A percentile compares a stretch with the other conserved stretches of the same genome.
These are phyloP conservation scores for Syritta pipiens DNA, from an alignment of 2,888 invertebrate genomes.

Conservation along the genomic window DNA sequence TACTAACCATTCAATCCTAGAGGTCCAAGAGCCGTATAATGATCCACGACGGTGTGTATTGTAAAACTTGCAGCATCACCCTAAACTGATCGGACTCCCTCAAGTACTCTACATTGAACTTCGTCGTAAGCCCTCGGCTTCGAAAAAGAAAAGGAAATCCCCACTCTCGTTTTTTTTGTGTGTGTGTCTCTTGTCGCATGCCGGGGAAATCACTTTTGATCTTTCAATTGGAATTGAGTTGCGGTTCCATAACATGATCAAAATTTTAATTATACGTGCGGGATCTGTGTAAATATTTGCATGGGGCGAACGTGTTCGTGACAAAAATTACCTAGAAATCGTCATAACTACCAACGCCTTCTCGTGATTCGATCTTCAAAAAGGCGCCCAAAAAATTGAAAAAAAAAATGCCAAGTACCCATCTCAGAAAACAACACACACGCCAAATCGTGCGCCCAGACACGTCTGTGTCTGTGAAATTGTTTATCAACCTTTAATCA, in stretches of 20 bases:
- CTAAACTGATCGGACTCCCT: conserved; percentile 12
- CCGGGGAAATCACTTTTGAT: conserved; percentile 43
- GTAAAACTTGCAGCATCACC: conserved; percentile 45
- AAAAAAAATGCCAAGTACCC: conserved; percentile 12
- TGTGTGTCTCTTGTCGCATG: conserved; percentile 5
- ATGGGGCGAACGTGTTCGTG: neutral
- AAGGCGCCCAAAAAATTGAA: conserved; percentile 22
- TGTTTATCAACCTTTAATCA: conserved; percentile 52
- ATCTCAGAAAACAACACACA: conserved; percentile 40
- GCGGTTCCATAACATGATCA: conserved; percentile 1
- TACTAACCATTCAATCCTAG: conserved; percentile 29
- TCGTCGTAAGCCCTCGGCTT: neutral
- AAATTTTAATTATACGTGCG: neutral
- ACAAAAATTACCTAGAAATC: conserved; percentile 18
- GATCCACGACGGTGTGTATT: neutral
- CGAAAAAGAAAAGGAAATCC: too few relatives aligned
- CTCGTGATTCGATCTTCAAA: neutral
- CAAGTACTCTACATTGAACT: too few relatives aligned
- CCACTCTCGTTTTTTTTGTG: too few relatives aligned
- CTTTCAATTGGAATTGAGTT: conserved; percentile 46
- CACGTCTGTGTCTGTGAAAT: neutral
- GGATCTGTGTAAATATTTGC: conserved; percentile 30
- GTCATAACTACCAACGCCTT: neutral
- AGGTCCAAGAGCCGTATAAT: conserved; percentile 23
- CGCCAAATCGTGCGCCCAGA: conserved; percentile 42